Conservation (phyloP, 2,797 vertebrate genomes). For the Hippoglossus hippoglossus region DNA sequence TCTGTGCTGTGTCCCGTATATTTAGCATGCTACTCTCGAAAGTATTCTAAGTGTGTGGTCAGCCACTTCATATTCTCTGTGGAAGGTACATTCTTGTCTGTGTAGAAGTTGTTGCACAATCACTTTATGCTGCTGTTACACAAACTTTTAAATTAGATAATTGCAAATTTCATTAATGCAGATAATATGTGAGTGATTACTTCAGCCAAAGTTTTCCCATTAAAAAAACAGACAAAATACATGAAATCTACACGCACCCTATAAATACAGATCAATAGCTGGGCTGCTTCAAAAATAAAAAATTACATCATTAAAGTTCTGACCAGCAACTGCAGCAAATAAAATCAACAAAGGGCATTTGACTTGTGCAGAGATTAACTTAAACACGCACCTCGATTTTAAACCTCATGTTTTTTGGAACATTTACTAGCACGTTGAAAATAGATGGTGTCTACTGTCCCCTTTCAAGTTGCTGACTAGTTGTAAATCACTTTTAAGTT, state of each 20-base stretch:
- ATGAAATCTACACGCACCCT: too few species aligned
- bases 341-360: not conserved
- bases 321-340: not conserved
- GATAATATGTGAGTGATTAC: not conserved
- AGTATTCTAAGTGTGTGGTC: slow-evolving; percentile 9
- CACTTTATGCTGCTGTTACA: too few species aligned
- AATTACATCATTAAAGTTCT: not conserved
- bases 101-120: not conserved
- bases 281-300: not conserved
- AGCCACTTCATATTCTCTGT: slow-evolving; percentile 44
- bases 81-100: not conserved
- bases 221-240: not conserved
- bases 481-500: too few species aligned
- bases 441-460: not conserved
- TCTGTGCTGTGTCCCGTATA: slow-evolving; percentile 33
- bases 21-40: slow-evolving; percentile 26
- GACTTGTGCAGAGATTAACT: not conserved
- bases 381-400: not conserved
- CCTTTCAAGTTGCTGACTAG: too few species aligned
- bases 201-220: too few species aligned
- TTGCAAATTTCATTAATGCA: not conserved
- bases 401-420: not conserved
- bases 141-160: too few species aligned
- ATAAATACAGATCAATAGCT: too few species aligned
- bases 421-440: not conserved